phyloP scores from a whole-genome alignment of 2,113 vertebrate genomes.

The Crypturellus undulatus region DNA sequence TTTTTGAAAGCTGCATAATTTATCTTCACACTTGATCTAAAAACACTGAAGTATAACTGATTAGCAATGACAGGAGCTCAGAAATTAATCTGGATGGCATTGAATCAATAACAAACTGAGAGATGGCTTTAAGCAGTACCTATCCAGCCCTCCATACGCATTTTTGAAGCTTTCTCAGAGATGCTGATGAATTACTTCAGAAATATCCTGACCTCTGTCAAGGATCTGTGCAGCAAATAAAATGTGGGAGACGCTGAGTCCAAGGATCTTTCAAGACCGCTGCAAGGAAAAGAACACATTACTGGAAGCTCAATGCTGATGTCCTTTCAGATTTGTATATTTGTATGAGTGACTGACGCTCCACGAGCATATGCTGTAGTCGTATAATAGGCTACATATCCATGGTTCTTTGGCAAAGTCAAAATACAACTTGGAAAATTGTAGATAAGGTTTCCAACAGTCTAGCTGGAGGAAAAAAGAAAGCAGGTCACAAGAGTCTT shows the following conservation, averaged over 20 bases:
- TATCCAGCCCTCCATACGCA: neutral
- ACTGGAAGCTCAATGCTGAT: neutral
- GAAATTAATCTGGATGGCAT: neutral
- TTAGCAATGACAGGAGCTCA: neutral
- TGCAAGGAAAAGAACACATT: conserved; percentile 40
- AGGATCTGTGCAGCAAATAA: neutral
- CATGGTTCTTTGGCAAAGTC: neutral
- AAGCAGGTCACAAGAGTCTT: neutral
- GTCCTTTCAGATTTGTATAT: neutral
- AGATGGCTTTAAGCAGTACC: neutral
- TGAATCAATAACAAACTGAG: neutral
- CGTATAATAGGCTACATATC: neutral
- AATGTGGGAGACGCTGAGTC: neutral
- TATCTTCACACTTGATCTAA: neutral
- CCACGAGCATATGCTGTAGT: neutral
- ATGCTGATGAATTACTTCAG: neutral
- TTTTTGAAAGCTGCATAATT: neutral
- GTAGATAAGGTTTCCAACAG: neutral
- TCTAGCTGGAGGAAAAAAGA: neutral
- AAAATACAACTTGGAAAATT: neutral
- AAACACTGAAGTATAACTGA: neutral
- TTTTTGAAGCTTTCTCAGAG: conserved; percentile 39
- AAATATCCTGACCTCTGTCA: conserved; percentile 14
- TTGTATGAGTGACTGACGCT: neutral
- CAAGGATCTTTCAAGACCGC: conserved; percentile 35